Conservation (phyloP, 35 echinoderm and acorn worm species). For the Ptychodera flava region DNA sequence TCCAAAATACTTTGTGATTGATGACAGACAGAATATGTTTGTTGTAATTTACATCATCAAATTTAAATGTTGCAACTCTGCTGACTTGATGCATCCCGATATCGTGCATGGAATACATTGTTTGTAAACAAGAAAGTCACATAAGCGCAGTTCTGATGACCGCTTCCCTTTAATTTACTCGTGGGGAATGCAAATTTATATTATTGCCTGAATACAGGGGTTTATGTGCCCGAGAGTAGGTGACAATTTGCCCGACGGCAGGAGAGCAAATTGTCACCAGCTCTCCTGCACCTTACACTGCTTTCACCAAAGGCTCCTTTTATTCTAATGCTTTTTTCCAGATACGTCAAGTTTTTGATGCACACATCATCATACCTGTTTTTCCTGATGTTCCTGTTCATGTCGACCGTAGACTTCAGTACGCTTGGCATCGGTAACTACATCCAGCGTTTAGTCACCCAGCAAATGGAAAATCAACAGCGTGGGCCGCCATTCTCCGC, state of each 20-base stretch:
- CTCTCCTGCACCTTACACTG: no score
- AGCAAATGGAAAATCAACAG: neutral
- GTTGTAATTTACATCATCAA: no score
- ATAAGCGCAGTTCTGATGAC: no score
- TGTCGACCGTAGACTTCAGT: slow-evolving; percentile 8
- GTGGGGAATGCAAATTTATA: neutral
- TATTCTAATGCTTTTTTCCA: neutral
- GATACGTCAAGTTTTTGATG: slow-evolving; percentile 63
- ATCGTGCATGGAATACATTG: no score
- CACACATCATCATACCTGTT: slow-evolving; percentile 73
- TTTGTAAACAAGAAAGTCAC: no score
- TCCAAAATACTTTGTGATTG: no score
- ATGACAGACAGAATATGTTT: no score
- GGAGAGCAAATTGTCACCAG: no score
- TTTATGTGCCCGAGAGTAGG: no score
- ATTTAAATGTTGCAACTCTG: no score
- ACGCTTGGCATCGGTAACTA: neutral
- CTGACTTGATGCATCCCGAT: no score
- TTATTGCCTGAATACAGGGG: neutral
- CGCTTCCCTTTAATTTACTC: neutral
- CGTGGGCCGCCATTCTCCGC: neutral
- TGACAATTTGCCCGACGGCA: no score
- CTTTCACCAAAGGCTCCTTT: neutral
- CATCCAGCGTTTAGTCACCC: neutral
- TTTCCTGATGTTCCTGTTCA: slow-evolving; percentile 70